Evolutionary conservation across 2,888 invertebrate genomes (phyloP).

Genomic region (Cynaeus angustus): DNA sequence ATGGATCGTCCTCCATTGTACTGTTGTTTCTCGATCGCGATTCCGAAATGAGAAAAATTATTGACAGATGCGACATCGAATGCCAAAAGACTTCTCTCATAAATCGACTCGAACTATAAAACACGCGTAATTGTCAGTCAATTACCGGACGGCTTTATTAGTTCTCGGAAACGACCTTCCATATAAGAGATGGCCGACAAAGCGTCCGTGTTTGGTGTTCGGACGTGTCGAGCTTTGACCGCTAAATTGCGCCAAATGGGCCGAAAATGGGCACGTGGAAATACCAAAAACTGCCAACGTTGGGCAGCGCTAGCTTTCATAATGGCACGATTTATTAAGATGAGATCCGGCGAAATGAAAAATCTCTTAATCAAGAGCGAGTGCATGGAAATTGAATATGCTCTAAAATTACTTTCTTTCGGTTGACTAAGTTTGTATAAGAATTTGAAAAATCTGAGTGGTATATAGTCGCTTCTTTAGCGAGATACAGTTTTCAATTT

Average conservation of each 20-base stretch:
- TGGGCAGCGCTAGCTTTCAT: no score
- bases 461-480: constrained; percentile 51
- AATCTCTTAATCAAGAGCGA: constrained; percentile 33
- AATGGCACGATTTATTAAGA: not conserved
- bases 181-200: constrained; percentile 45
- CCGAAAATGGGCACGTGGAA: constrained; percentile 24
- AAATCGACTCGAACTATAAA: constrained; percentile 50
- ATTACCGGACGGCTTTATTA: constrained; percentile 54
- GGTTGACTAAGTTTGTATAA: constrained; percentile 54
- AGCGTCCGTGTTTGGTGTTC: constrained; percentile 41
- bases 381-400: constrained; percentile 48
- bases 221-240: constrained; percentile 46
- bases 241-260: constrained; percentile 25
- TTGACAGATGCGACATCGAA: constrained; percentile 20
- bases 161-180: constrained; percentile 48
- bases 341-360: constrained; percentile 30
- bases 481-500: constrained; percentile 68
- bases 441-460: constrained; percentile 53
- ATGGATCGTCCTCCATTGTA: constrained; percentile 18
- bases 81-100: constrained; percentile 23
- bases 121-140: constrained; percentile 58
- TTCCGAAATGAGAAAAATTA: constrained; percentile 9
- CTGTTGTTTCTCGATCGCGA: constrained; percentile 21
- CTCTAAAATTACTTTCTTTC: constrained; percentile 54
- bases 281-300: no score